These are phyloP conservation scores for Virgularia gustaviana DNA, from an alignment of 92 coral and sea anemone species.

Conservation along the genomic window DNA sequence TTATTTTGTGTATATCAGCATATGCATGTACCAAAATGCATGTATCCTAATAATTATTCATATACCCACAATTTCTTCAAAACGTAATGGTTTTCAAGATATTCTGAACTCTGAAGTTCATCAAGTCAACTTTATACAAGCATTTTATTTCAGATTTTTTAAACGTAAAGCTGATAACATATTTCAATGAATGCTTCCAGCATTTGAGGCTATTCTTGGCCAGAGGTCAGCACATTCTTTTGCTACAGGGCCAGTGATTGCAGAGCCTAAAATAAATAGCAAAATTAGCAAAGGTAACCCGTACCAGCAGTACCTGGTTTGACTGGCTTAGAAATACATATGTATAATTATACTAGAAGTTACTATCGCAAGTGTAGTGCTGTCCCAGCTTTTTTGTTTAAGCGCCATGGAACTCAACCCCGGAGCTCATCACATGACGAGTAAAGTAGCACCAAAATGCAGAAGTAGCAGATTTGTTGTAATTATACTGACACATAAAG, in stretches of 20 bases:
- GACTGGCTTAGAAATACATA: too few relatives aligned
- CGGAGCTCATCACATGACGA: neutral
- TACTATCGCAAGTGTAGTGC: too few relatives aligned
- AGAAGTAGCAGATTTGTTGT: too few relatives aligned
- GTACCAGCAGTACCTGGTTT: neutral
- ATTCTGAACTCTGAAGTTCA: too few relatives aligned
- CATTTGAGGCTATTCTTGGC: conserved; percentile 99
- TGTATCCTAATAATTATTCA: too few relatives aligned
- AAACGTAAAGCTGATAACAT: conserved; percentile 2
- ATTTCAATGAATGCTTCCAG: conserved; percentile 86
- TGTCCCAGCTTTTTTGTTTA: neutral
- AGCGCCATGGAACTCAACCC: neutral
- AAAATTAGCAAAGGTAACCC: neutral
- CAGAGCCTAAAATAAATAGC: conserved; percentile 67
- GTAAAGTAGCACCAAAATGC: too few relatives aligned
- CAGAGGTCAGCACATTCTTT: conserved; percentile 99
- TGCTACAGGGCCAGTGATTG: conserved; percentile 99
- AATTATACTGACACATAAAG: too few relatives aligned
- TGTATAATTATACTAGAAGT: too few relatives aligned
- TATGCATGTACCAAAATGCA: too few relatives aligned
- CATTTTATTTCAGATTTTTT: conserved; percentile 15
- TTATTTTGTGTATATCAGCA: too few relatives aligned
- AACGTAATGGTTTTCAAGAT: too few relatives aligned
- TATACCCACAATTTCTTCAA: too few relatives aligned
- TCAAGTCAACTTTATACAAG: conserved; percentile 20